Evolutionary conservation across 2,113 vertebrate genomes (phyloP), one percentile per base, ranked within the genome.

Genomic region (Ammodytes marinus): DNA sequence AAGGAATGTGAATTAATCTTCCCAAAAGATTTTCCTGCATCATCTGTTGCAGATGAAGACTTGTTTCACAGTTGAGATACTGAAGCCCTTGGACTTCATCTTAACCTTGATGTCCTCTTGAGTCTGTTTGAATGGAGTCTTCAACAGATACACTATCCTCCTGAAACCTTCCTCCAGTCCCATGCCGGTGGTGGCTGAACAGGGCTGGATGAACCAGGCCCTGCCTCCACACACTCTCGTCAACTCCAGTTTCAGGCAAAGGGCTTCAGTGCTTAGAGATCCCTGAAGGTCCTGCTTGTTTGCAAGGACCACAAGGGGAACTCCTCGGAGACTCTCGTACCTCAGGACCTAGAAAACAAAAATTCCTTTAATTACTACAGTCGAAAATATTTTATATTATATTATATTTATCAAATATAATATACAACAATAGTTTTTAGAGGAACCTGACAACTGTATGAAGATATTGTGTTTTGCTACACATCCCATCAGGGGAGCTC

Each of bases 181-280:
- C 0, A 94, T 72, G 0, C 97, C 96, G 0, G 95, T 96, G 81
- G 74, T 0, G 8, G 95, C 97, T 49, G 96, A 97, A 58, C 97
- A 99, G 11, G 97, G 96, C 58, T 99, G 97, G 59, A 99, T 95
- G 2, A 96, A 97, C 97, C 98, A 99, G 55, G 88, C 89, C 53
- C 96, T 93, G 89, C 96, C 93, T 1, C 94, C 93, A 74, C 96
- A 98, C 50, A 93, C 54, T 64, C 92, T 93, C 68, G 91, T 90
- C 83, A 98, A 58, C 8, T 94, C 91, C 63, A 98, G 92, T 47
- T 64, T 95, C 82, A 91, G 91, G 42, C 96, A 96, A 74, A 99
- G 79, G 10, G 95, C 95, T 69, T 95, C 93, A 0, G 95, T 93
- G 0, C 85, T 94, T 57, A 96, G 64, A 50, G 97, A 96, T 47